phyloP scores from a whole-genome alignment of 1,140 invertebrate species.

The Drosophila repleta region DNA sequence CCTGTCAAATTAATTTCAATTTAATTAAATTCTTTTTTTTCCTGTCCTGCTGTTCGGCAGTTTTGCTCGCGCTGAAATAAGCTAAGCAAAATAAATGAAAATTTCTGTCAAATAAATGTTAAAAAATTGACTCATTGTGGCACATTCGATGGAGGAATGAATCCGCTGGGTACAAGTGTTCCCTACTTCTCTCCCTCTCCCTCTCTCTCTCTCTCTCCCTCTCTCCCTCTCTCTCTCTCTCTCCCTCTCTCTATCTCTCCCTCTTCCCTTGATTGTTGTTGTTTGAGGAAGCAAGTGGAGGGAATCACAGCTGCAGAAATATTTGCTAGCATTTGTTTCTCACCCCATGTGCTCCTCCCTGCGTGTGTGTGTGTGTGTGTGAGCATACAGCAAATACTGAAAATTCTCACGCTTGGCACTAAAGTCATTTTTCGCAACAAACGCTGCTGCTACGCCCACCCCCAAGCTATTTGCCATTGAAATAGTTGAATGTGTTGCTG shows the following conservation, averaged over 20 bases:
- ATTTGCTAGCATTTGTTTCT: slow-evolving; percentile 76
- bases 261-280: slow-evolving; percentile 2
- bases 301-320: slow-evolving; percentile 80
- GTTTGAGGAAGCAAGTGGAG: slow-evolving; percentile 36
- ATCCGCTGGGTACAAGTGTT: not conserved
- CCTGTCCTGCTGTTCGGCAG: slow-evolving; percentile 14
- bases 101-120: slow-evolving; percentile 82
- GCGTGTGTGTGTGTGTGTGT: slow-evolving; percentile 16
- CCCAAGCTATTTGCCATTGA: slow-evolving; percentile 66
- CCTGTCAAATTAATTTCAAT: slow-evolving; percentile 82
- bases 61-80: slow-evolving; percentile 5
- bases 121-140: slow-evolving; percentile 81
- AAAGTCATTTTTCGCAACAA: slow-evolving; percentile 71
- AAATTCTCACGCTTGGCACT: slow-evolving; percentile 75
- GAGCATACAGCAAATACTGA: slow-evolving; percentile 24
- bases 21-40: slow-evolving; percentile 78
- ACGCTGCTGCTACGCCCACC: slow-evolving; percentile 38
- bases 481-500: slow-evolving; percentile 57
- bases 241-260: not conserved
- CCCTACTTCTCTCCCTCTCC: not conserved
- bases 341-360: slow-evolving; percentile 35
- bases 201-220: not conserved
- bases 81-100: slow-evolving; percentile 75
- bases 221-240: not conserved
- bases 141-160: slow-evolving; percentile 37